These are phyloP conservation scores for Cataglyphis livida DNA, from an alignment of 2,888 invertebrate species.

Conservation along the genomic window DNA sequence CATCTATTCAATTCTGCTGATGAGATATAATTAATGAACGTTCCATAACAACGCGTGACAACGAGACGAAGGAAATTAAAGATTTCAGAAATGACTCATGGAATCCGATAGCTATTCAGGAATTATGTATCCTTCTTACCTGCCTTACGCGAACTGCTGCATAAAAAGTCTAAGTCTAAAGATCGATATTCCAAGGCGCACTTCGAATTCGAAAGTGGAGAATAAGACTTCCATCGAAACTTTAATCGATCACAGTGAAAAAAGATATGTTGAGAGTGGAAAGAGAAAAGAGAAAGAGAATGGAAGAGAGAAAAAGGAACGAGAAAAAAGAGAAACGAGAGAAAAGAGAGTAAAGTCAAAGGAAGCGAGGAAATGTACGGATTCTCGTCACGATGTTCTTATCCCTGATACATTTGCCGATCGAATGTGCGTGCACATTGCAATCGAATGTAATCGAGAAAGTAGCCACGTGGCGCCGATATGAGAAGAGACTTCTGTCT, in stretches of 20 bases:
- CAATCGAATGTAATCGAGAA: slow-evolving; percentile 60
- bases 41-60: background rate
- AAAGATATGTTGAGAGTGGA: background rate
- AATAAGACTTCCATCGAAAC: slow-evolving; percentile 12
- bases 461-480: slow-evolving; percentile 50
- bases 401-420: slow-evolving; percentile 40
- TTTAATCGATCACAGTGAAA: slow-evolving; percentile 36
- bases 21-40: background rate
- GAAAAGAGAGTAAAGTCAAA: background rate
- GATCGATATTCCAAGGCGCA: slow-evolving; percentile 27
- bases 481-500: background rate
- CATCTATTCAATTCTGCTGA: background rate
- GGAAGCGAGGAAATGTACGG: slow-evolving; percentile 16
- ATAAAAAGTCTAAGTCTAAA: background rate
- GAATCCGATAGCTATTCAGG: slow-evolving; percentile 24
- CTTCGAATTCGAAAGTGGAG: slow-evolving; percentile 20
- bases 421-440: slow-evolving; percentile 33
- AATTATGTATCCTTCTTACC: background rate
- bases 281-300: background rate
- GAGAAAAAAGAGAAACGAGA: slow-evolving; percentile 14
- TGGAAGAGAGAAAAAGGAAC: background rate
- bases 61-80: background rate
- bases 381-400: slow-evolving; percentile 27
- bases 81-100: background rate
- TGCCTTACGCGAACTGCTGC: background rate